Evolutionary conservation across 2,888 invertebrate species (phyloP).

Genomic region (Fragum fragum): DNA sequence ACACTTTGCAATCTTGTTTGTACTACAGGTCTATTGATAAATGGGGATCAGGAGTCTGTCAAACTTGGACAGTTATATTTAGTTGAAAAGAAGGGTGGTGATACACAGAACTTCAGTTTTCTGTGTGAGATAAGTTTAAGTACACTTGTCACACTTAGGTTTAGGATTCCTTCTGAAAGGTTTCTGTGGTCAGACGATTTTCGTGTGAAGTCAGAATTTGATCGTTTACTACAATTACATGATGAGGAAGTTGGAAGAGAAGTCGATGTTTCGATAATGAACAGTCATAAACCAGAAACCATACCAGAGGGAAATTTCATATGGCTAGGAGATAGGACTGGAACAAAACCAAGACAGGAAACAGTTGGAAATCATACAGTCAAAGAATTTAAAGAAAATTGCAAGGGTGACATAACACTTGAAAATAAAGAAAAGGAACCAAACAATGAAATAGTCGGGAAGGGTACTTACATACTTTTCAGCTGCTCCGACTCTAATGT

Average conservation of each 20-base stretch:
- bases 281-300: neutral
- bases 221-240: neutral
- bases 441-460: no score
- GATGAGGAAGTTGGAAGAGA: no score
- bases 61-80: neutral
- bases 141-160: conserved; percentile 27
- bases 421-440: no score
- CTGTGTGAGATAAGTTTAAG: conserved; percentile 23
- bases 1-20: neutral
- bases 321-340: no score
- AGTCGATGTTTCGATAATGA: neutral
- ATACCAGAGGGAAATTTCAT: neutral
- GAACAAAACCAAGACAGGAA: no score
- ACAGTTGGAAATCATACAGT: no score
- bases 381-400: no score
- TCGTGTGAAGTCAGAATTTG: conserved; percentile 58
- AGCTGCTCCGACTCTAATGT: no score
- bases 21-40: neutral
- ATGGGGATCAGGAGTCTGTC: neutral
- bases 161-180: conserved; percentile 61
- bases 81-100: neutral
- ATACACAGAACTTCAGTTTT: neutral
- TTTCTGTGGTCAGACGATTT: conserved; percentile 75
- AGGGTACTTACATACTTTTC: no score
- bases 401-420: no score